Conservation (phyloP, 2,888 invertebrate genomes). For the Drosophila prolongata region DNA sequence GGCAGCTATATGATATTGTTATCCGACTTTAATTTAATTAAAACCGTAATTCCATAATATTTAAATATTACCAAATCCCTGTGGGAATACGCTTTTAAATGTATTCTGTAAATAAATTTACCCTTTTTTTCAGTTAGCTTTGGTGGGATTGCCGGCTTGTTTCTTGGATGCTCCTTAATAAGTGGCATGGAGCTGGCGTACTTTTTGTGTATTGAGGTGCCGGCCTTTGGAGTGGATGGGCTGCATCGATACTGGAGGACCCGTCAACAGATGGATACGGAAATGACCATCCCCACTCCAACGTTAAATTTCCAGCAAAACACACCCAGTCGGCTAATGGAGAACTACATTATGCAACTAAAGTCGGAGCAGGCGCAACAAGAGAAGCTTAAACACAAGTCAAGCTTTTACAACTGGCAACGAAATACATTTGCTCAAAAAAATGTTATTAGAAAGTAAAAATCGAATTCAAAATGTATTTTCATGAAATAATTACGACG, state of each 20-base stretch:
- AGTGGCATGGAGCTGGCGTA: slow-evolving; percentile 85
- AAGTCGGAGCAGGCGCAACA: slow-evolving; percentile 44
- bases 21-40: too few species aligned
- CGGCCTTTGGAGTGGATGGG: slow-evolving; percentile 58
- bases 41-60: too few species aligned
- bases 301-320: slow-evolving; percentile 52
- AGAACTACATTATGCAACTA: slow-evolving; percentile 65
- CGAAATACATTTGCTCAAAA: slow-evolving; percentile 63
- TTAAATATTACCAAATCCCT: too few species aligned
- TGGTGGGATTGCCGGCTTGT: slow-evolving; percentile 85
- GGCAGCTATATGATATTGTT: too few species aligned
- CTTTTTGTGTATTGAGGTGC: slow-evolving; percentile 81
- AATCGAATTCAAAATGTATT: slow-evolving; percentile 21
- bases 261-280: slow-evolving; percentile 24
- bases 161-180: slow-evolving; percentile 85
- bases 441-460: slow-evolving; percentile 70
- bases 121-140: slow-evolving; percentile 82
- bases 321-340: slow-evolving; percentile 58
- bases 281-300: slow-evolving; percentile 47
- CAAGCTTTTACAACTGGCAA: slow-evolving; percentile 61
- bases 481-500: too few species aligned
- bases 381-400: slow-evolving; percentile 4
- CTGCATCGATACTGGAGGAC: slow-evolving; percentile 51
- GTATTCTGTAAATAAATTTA: too few species aligned
- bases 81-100: too few species aligned